A percentile compares a stretch with the other conserved stretches of the same genome.
Conservation (phyloP, 2,797 vertebrate genomes). For the Chloroceryle inda region DNA sequence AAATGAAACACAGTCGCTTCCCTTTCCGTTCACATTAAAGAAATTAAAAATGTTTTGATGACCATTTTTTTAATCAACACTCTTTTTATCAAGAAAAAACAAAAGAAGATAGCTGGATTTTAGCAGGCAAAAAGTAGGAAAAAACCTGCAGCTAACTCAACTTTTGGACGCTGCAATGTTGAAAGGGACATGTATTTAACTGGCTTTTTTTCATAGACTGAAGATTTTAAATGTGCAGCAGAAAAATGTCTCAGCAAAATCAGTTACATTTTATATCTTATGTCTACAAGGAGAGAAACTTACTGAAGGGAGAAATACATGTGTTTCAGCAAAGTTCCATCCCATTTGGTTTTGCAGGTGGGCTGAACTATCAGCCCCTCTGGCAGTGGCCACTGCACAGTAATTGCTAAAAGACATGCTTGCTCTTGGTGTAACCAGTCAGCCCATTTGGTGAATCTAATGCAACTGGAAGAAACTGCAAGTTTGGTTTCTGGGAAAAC, state of each 20-base stretch:
- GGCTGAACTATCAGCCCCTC: background rate
- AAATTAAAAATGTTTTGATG: background rate
- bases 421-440: background rate
- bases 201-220: background rate
- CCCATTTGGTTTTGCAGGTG: background rate
- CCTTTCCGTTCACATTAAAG: background rate
- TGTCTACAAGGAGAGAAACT: background rate
- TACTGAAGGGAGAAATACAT: background rate
- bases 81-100: background rate
- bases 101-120: background rate
- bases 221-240: background rate
- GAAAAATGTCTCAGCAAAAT: slow-evolving; percentile 6
- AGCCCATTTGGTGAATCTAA: background rate
- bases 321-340: background rate
- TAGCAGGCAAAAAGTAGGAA: background rate
- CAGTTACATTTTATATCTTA: background rate
- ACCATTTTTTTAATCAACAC: background rate
- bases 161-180: background rate
- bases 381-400: background rate
- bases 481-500: background rate
- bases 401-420: background rate
- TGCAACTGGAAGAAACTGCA: background rate
- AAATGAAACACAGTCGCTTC: slow-evolving; percentile 24
- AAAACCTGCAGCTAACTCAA: background rate
- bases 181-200: background rate